These are phyloP conservation scores for Neosilurus hyrtlii DNA, from an alignment of 2,797 vertebrate genomes.

Conservation along the genomic window DNA sequence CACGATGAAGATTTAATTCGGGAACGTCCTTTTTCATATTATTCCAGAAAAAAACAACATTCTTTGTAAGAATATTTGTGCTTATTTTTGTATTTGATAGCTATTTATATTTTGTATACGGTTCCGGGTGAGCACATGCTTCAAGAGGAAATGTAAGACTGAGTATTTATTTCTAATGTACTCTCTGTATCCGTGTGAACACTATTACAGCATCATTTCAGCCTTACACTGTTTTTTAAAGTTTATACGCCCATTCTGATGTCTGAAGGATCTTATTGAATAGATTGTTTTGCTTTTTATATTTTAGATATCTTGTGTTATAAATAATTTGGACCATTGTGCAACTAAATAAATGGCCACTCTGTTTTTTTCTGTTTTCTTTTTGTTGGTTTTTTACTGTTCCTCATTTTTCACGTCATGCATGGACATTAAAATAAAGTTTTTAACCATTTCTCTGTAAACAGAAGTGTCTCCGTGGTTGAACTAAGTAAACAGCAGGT, in stretches of 20 bases:
- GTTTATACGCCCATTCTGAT: constrained; percentile 12
- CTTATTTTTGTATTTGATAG: constrained; percentile 80
- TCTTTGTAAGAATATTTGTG: constrained; percentile 65
- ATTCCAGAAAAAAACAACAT: constrained; percentile 58
- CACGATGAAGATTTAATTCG: constrained; percentile 14
- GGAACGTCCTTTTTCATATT: constrained; percentile 29
- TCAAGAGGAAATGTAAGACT: constrained; percentile 35
- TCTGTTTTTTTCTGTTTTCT: neutral
- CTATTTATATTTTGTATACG: constrained; percentile 78
- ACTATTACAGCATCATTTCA: neutral
- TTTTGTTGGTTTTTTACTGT: neutral
- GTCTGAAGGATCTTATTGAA: constrained; percentile 20
- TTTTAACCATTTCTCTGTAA: constrained; percentile 11
- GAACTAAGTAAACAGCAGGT: neutral
- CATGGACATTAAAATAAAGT: constrained; percentile 41
- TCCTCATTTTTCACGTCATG: constrained; percentile 1
- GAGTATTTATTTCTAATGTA: constrained; percentile 46
- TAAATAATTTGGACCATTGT: constrained; percentile 5
- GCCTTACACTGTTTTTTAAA: constrained; percentile 9
- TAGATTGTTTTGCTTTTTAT: neutral
- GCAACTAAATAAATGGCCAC: constrained; percentile 5
- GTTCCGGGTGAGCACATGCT: constrained; percentile 57
- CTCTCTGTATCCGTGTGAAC: constrained; percentile 25
- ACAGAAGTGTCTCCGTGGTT: neutral
- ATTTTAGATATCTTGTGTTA: neutral